phyloP scores from a whole-genome alignment of 2,888 invertebrate genomes.

The Chirona hameri region DNA sequence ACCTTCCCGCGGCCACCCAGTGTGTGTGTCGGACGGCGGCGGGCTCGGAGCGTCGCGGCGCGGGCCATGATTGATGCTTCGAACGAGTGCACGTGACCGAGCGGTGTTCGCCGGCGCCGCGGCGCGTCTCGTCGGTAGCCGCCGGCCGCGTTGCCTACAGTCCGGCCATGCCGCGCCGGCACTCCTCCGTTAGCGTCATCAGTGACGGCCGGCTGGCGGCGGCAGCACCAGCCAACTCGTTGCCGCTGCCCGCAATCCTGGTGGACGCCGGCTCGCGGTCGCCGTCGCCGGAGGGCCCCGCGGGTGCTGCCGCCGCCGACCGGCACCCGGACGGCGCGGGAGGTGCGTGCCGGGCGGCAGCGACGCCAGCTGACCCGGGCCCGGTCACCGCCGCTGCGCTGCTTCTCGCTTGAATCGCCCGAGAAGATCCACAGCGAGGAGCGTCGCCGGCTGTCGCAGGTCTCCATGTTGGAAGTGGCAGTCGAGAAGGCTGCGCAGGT shows the following conservation, averaged over 20 bases:
- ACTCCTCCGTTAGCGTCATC: slow-evolving; percentile 13
- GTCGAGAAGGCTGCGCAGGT: slow-evolving; percentile 5
- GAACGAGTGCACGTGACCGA: not conserved
- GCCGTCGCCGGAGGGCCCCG: not conserved
- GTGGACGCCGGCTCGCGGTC: not conserved
- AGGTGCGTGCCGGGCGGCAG: not conserved
- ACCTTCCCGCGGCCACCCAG: not conserved
- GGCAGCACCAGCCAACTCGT: not conserved
- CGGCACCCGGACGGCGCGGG: not conserved
- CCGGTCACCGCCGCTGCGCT: not conserved
- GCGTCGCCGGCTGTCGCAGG: not conserved
- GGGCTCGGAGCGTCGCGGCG: not conserved
- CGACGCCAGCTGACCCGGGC: not conserved
- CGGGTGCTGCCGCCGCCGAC: not conserved
- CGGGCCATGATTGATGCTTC: not conserved
- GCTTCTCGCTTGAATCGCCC: not conserved
- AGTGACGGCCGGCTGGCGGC: slow-evolving; percentile 12
- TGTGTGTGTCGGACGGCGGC: not conserved
- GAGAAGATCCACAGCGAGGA: not conserved
- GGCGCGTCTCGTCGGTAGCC: not conserved
- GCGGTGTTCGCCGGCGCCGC: not conserved
- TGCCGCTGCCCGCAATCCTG: not conserved
- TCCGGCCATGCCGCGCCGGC: not conserved
- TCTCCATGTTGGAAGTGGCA: slow-evolving; percentile 9
- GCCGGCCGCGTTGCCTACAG: not conserved